Conservation (phyloP, 1,140 invertebrate genomes). For the Zaprionus nigranus region DNA sequence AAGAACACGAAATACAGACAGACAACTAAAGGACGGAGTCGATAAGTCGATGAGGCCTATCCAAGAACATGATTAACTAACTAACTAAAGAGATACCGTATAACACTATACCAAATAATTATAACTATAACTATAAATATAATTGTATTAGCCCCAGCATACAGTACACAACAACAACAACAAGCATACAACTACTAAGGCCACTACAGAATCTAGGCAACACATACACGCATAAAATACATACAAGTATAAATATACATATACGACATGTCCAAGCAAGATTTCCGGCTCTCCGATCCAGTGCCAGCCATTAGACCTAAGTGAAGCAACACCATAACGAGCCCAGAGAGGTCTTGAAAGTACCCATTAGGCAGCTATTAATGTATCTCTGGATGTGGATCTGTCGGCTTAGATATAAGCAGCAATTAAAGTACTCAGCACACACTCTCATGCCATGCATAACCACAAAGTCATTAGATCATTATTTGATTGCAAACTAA, state of each 20-base stretch:
- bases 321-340: background rate
- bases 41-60: constrained; percentile 14
- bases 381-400: constrained; percentile 3
- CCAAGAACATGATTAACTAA: constrained; percentile 13
- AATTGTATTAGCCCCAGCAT: constrained; percentile 3
- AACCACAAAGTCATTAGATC: constrained; percentile 35
- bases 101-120: constrained; percentile 17
- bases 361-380: background rate
- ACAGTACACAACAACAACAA: background rate
- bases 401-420: constrained; percentile 28
- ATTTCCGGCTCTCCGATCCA: constrained; percentile 5
- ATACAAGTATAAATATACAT: background rate
- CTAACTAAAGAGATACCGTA: constrained; percentile 18
- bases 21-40: constrained; percentile 1
- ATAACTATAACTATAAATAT: constrained; percentile 6
- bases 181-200: constrained; percentile 3
- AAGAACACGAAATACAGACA: constrained; percentile 12
- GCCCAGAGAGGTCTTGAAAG: background rate
- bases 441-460: constrained; percentile 23
- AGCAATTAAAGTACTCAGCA: constrained; percentile 19
- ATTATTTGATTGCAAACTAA: background rate
- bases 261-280: background rate
- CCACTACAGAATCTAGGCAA: constrained; percentile 18
- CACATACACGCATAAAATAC: background rate
- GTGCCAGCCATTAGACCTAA: constrained; percentile 2